phyloP scores from a whole-genome alignment of 2,113 vertebrate genomes.

The Hassar affinis region DNA sequence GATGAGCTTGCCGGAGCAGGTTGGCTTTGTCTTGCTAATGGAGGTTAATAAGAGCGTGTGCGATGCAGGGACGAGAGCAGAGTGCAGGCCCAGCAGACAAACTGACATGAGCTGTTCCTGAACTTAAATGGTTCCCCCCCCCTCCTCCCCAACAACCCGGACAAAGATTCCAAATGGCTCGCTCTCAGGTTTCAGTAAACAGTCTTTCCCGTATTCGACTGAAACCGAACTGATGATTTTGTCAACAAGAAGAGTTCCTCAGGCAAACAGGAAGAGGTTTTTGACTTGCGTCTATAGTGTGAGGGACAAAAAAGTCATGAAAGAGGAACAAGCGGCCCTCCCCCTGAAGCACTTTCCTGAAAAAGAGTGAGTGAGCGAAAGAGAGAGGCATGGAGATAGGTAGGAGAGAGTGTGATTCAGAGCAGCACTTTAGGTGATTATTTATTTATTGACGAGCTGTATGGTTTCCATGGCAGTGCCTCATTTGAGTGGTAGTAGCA shows the following conservation, averaged over 20 bases:
- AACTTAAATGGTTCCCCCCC: neutral
- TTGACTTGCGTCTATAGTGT: slow-evolving; percentile 21
- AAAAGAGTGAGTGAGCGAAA: neutral
- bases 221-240: slow-evolving; percentile 23
- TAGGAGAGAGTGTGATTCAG: slow-evolving; percentile 45
- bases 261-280: slow-evolving; percentile 42
- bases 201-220: neutral
- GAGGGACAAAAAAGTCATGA: slow-evolving; percentile 34
- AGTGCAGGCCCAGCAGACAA: slow-evolving; percentile 11
- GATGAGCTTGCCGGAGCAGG: slow-evolving; percentile 42
- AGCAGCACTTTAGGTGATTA: slow-evolving; percentile 59
- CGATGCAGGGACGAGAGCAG: slow-evolving; percentile 35
- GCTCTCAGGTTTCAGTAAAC: slow-evolving; percentile 1
- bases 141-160: too few relatives aligned
- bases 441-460: slow-evolving; percentile 60
- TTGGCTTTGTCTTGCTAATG: slow-evolving; percentile 54
- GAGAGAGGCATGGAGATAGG: neutral
- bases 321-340: slow-evolving; percentile 40
- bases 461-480: slow-evolving; percentile 57
- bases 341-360: slow-evolving; percentile 68
- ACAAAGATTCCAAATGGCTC: neutral
- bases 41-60: slow-evolving; percentile 45
- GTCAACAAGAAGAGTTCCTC: slow-evolving; percentile 33
- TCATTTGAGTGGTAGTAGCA: slow-evolving; percentile 49
- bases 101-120: neutral